These are phyloP conservation scores for Centropristis striata DNA, from an alignment of 2,113 vertebrate species.

Conservation along the genomic window DNA sequence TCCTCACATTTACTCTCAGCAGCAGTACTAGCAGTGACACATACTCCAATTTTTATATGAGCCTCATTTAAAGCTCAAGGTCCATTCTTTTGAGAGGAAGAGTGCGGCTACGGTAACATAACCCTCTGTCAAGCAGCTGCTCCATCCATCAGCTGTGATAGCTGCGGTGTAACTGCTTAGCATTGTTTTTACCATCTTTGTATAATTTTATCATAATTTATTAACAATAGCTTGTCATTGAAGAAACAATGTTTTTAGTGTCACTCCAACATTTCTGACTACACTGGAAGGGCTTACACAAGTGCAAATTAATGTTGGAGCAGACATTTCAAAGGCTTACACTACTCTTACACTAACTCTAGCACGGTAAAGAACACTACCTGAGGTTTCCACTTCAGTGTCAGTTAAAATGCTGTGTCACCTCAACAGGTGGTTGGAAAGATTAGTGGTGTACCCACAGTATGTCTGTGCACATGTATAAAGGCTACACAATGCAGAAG, in stretches of 20 bases:
- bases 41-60: conserved; percentile 20
- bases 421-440: conserved; percentile 47
- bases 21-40: conserved; percentile 17
- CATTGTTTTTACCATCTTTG: background rate
- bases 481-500: conserved; percentile 5
- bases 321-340: conserved; percentile 18
- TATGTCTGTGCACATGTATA: conserved; percentile 11
- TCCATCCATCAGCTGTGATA: conserved; percentile 18
- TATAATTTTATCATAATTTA: conserved; percentile 16
- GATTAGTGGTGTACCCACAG: conserved; percentile 36
- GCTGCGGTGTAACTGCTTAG: conserved; percentile 13
- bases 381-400: conserved; percentile 29
- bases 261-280: conserved; percentile 24
- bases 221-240: conserved; percentile 15
- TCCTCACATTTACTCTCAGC: background rate
- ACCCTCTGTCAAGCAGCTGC: conserved; percentile 26
- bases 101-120: conserved; percentile 47
- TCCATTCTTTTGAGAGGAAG: conserved; percentile 50
- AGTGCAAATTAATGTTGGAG: conserved; percentile 4
- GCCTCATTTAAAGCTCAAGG: conserved; percentile 58
- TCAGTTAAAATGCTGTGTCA: conserved; percentile 29
- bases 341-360: background rate
- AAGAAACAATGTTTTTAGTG: background rate
- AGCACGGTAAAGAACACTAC: conserved; percentile 25
- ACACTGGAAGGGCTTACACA: background rate